Conservation (phyloP, 2,888 invertebrate species). For the Balanococcus diminutus region DNA sequence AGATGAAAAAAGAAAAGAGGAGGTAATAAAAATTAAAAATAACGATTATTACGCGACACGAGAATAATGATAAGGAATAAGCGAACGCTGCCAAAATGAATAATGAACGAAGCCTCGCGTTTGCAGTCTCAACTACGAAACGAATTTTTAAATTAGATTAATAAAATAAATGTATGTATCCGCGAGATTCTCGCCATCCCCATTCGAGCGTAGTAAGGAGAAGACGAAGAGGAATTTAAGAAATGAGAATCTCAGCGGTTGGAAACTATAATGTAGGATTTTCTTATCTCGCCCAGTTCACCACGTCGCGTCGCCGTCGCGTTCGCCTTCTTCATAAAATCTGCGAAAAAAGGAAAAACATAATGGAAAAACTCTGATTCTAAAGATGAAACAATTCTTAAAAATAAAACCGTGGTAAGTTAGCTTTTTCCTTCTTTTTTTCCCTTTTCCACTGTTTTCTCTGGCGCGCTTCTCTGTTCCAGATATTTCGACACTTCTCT, state of each 20-base stretch:
- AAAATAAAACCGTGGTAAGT: conserved; percentile 27
- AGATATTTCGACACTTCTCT: conserved; percentile 9
- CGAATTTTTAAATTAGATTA: conserved; percentile 31
- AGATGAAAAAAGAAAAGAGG: too few relatives aligned
- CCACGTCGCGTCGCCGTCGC: conserved; percentile 19
- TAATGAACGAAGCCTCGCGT: neutral
- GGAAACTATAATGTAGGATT: conserved; percentile 31
- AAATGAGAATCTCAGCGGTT: conserved; percentile 27
- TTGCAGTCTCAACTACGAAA: neutral
- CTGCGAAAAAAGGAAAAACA: conserved; percentile 17
- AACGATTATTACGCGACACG: neutral
- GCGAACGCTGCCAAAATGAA: neutral
- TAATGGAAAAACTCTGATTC: conserved; percentile 31
- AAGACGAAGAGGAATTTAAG: too few relatives aligned
- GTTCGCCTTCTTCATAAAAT: conserved; percentile 31
- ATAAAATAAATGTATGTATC: conserved; percentile 23
- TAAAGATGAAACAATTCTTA: conserved; percentile 31
- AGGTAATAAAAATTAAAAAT: neutral
- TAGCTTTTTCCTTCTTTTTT: neutral
- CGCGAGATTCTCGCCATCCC: too few relatives aligned
- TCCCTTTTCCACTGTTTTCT: neutral
- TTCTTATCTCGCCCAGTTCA: conserved; percentile 19
- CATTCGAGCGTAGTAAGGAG: neutral
- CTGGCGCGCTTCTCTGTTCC: neutral
- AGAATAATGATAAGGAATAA: neutral